Conservation (phyloP, 2,113 vertebrate species). For the Falco punctatus region DNA sequence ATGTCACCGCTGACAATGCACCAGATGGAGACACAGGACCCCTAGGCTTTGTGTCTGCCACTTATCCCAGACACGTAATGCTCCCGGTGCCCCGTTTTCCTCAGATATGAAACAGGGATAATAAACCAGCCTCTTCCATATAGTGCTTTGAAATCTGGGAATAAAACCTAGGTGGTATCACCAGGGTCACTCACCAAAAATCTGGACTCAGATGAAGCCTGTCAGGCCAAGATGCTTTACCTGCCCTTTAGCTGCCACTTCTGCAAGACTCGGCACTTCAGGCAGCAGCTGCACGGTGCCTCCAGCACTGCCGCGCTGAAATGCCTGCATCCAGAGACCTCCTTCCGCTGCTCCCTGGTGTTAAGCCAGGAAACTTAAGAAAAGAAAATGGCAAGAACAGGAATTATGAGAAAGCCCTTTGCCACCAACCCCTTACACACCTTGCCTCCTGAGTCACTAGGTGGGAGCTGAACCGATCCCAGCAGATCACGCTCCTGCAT, state of each 20-base stretch:
- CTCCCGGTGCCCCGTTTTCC: not conserved
- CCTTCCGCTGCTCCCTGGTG: not conserved
- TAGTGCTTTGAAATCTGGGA: not conserved
- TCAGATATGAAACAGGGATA: not conserved
- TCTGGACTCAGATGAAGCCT: not conserved
- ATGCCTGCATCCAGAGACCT: not conserved
- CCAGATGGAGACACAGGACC: not conserved
- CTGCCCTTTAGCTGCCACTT: not conserved
- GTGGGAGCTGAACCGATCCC: not conserved
- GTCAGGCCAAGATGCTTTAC: not conserved
- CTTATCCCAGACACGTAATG: not conserved
- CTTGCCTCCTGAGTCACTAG: not conserved
- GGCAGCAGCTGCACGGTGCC: not conserved
- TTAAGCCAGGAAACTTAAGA: not conserved
- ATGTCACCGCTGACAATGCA: not conserved
- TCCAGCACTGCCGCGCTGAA: accelerated
- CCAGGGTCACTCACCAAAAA: not conserved
- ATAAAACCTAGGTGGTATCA: not conserved
- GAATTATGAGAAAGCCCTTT: not conserved
- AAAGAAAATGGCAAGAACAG: not conserved
- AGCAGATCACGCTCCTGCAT: not conserved
- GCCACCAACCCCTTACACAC: not conserved
- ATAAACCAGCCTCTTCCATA: not conserved
- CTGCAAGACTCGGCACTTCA: not conserved
- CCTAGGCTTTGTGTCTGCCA: not conserved